These are phyloP conservation scores for Macaria liturata DNA, from an alignment of 2,888 invertebrate species.

Conservation along the genomic window DNA sequence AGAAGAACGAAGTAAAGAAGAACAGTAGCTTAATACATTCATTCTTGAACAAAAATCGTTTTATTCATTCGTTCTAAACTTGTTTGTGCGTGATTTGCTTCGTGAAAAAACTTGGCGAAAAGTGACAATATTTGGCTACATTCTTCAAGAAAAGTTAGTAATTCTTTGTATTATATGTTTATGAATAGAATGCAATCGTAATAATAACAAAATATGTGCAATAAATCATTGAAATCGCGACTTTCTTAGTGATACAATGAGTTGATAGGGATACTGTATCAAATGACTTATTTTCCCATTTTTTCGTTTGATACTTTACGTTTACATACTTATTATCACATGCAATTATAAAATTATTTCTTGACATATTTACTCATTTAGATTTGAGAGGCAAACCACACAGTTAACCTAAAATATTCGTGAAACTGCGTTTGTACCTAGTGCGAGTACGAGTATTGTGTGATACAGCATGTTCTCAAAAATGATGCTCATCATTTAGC, in stretches of 20 bases:
- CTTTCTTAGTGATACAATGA: conserved; percentile 9
- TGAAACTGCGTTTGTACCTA: conserved; percentile 10
- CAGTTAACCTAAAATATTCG: conserved; percentile 9
- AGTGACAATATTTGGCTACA: conserved; percentile 8
- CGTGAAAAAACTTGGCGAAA: conserved; percentile 9
- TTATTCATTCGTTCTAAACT: conserved; percentile 9
- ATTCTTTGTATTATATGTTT: conserved; percentile 9
- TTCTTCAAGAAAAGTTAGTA: conserved; percentile 9
- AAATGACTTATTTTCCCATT: conserved; percentile 9
- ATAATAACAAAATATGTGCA: conserved; percentile 10
- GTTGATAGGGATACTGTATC: conserved; percentile 9
- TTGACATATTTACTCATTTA: conserved; percentile 10
- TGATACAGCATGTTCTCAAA: conserved; percentile 10
- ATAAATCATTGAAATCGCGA: conserved; percentile 10
- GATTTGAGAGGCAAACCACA: conserved; percentile 8
- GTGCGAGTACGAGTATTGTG: conserved; percentile 9
- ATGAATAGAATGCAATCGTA: conserved; percentile 9
- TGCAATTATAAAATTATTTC: conserved; percentile 8
- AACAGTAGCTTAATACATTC: conserved; percentile 9
- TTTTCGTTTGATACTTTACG: conserved; percentile 9
- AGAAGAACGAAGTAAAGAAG: conserved; percentile 9
- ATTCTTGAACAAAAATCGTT: conserved; percentile 9
- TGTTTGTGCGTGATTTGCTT: conserved; percentile 9
- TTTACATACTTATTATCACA: conserved; percentile 9
- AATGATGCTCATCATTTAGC: conserved; percentile 8